phyloP scores from a whole-genome alignment of 2,797 vertebrate species.

The Premnoplex brunnescens region DNA sequence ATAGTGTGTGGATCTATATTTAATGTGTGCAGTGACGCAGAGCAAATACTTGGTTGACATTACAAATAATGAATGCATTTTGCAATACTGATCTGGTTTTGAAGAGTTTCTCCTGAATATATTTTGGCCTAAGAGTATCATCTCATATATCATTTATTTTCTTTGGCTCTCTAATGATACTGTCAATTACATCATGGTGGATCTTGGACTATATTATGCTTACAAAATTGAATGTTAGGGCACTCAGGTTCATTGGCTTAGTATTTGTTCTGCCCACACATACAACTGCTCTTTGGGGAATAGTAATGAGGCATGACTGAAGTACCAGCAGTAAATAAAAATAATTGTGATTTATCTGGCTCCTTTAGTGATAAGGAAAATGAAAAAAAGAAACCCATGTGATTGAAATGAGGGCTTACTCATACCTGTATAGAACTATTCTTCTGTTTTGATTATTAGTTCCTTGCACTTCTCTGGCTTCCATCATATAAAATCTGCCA shows the following conservation, averaged over 20 bases:
- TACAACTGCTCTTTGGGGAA: not conserved
- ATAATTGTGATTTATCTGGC: not conserved
- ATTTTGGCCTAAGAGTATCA: conserved; percentile 9
- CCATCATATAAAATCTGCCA: not conserved
- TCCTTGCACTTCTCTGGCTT: not conserved
- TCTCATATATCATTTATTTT: conserved; percentile 12
- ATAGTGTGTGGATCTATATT: not conserved
- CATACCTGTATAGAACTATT: not conserved
- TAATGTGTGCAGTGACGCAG: not conserved
- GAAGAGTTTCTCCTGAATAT: conserved; percentile 27
- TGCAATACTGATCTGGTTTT: not conserved
- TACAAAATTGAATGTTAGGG: not conserved
- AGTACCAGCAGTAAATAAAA: not conserved
- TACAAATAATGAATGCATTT: not conserved
- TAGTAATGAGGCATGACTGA: not conserved
- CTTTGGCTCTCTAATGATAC: conserved; percentile 1
- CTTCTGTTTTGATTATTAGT: not conserved
- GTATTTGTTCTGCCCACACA: not conserved
- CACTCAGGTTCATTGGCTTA: not conserved
- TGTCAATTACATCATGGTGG: not conserved
- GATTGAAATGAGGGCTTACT: not conserved
- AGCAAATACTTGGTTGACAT: conserved; percentile 21
- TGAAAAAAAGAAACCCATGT: not conserved
- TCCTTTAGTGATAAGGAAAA: not conserved
- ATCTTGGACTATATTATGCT: not conserved